phyloP scores from a whole-genome alignment of 2,113 vertebrate genomes.

The Dicerorhinus sumatrensis region DNA sequence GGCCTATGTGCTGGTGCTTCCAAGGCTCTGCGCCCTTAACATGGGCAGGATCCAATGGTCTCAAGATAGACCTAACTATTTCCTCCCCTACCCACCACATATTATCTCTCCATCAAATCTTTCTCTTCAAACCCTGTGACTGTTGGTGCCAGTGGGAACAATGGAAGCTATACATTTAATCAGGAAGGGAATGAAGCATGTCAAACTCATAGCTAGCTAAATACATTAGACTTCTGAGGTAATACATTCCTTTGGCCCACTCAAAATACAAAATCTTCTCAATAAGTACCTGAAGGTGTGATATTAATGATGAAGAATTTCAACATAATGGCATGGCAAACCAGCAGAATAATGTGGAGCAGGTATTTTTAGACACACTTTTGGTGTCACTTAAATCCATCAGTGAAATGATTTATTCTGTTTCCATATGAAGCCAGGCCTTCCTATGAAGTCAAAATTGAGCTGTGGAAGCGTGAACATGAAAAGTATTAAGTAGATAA shows the following conservation, averaged over 20 bases:
- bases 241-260: background rate
- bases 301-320: background rate
- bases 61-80: background rate
- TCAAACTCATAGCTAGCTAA: background rate
- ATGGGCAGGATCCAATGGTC: background rate
- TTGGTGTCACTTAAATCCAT: background rate
- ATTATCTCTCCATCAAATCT: background rate
- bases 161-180: background rate
- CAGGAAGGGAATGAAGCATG: background rate
- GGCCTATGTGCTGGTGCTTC: background rate
- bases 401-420: slow-evolving; percentile 10
- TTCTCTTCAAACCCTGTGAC: background rate
- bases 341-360: background rate
- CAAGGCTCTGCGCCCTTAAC: too few species aligned
- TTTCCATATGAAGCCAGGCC: background rate
- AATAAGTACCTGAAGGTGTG: background rate
- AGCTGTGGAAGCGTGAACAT: background rate
- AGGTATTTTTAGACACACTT: background rate
- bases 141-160: background rate
- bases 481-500: background rate
- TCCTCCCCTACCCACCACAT: background rate
- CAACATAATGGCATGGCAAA: background rate
- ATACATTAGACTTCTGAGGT: background rate
- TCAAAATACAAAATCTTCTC: slow-evolving; percentile 6
- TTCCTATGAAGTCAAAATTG: background rate